Evolutionary conservation across 2,888 invertebrate genomes (phyloP), one percentile per base, ranked within the genome.

Genomic region (Lasioglossum villosulum): DNA sequence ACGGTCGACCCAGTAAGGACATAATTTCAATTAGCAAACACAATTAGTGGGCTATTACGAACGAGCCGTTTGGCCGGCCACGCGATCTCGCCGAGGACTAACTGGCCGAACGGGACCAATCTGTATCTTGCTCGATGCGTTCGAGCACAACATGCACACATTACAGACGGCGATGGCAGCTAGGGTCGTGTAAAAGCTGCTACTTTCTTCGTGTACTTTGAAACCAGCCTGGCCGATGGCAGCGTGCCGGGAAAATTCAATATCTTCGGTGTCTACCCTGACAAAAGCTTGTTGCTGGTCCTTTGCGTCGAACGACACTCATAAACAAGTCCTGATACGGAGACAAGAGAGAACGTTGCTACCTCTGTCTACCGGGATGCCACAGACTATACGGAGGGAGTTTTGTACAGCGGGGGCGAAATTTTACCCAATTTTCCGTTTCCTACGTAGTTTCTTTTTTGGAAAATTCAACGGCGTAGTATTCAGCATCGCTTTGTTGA

Each of bases 11-110:
- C 85, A 78, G 74, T 78, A 82, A 83, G 72, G 72, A 91, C 91
- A 92, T 93, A 93, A 93, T 92, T 93, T 93, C 93, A 93, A 93
- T 92, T 91, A 94, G 92, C 91, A 93, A 94, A 93, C 91, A 91
- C 93, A 93, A 94, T 94, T 94, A 94, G 88, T 72, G 91, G 88
- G 87, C 92, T 92, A 92, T 93, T 93, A 93, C 90, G 88, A 88
- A 76, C 80, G 81, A 90, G 79, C 86, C 87, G 88, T 90, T 91
- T 87, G 84, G 75, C 80, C 83, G 72, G 80, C 76, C 81, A 75
- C 68, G 68, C 80, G 82, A 83, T 74, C 78, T 81, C 59, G 75
- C 48, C 74, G 72, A 48, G 80, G 56, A 77, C 75, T 84, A 79
- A 86, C 86, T 81, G 79, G 63, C 42, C 70, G 66, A 80, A 84